Base-by-base conservation (phyloP, 2,113 vertebrate species). In the Phaetusa simplex region DNA sequence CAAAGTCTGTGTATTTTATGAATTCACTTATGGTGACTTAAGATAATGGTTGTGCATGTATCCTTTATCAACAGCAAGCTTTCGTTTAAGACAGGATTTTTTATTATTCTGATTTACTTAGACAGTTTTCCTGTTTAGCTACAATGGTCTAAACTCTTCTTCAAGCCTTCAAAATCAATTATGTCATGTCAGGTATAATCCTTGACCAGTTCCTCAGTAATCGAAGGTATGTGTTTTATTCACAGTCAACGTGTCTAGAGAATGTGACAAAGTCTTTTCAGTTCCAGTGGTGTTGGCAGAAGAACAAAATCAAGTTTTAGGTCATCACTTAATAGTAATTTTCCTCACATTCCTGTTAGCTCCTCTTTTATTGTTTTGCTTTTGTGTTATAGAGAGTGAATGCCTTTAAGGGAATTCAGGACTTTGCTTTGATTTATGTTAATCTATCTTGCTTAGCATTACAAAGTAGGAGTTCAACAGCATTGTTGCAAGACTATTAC, bases 171-270 rank as follows among this genome's bases (percentile, higher is more conserved):
- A 43, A 78, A 91, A 34, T 90, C 83, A 77, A 14, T 88, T 94
- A 71, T 72, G 58, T 93, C 62, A 69, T 55, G 62, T 93, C 82
- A 95, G 23, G 62, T 92, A 36, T 90, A 95, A 96, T 93, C 62
- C 14, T 94, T 92, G 86, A 85, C 52, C 49, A 45, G 27, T 49
- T 93, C 42, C 34, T 96, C 74, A 83, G 34, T 77, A 97, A 91
- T 56, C 36, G 58, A 58, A 69, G 73, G 40, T 90, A 76, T 77
- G 36, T 69, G 49, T 91, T 93, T 80, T 92, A 77, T 80, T 94
- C 71, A 71, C 8, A 93, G 74, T 80, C 66, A 69, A 19, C 24
- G 21, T 45, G 56, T 82, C 83, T 80, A 61, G 53, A 93, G 42
- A 90, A 82, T 71, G 49, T 93, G 73, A 93, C 76, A 86, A 82